A percentile compares a stretch with the other conserved stretches of the same genome.
Conservation (phyloP, 2,797 vertebrate species). For the Momotus momota region DNA sequence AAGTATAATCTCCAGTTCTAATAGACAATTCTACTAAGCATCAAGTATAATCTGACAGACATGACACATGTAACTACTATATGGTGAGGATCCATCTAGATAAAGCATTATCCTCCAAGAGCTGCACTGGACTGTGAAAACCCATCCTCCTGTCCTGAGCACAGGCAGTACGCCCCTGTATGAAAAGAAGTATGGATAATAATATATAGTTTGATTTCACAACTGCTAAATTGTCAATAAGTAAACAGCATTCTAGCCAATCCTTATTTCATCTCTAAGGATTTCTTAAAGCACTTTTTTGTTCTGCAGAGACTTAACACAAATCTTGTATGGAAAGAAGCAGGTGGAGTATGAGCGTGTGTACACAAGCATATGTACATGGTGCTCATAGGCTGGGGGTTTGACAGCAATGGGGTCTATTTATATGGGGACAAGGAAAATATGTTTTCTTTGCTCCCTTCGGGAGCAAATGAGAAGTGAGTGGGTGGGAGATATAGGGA, state of each 20-base stretch:
- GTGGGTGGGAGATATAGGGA: background rate
- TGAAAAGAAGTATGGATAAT: background rate
- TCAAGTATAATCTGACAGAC: background rate
- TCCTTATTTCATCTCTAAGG: background rate
- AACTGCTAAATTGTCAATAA: background rate
- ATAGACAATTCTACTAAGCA: background rate
- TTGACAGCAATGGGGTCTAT: slow-evolving; percentile 31
- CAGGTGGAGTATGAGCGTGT: background rate
- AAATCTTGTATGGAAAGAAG: background rate
- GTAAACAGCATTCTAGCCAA: background rate
- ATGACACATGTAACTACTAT: background rate
- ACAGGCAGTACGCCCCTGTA: background rate
- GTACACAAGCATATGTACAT: background rate
- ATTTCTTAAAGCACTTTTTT: background rate
- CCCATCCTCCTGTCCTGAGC: background rate
- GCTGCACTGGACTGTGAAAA: background rate
- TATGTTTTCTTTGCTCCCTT: slow-evolving; percentile 48
- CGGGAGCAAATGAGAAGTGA: slow-evolving; percentile 35
- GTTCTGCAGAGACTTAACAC: background rate
- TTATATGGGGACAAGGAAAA: slow-evolving; percentile 44
- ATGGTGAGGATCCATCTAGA: background rate
- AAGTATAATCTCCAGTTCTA: background rate
- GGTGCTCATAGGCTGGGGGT: background rate
- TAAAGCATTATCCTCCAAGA: background rate
- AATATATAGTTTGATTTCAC: background rate